Evolutionary conservation across 2,888 invertebrate genomes (phyloP).

Genomic region (Hoplodrina ambigua): DNA sequence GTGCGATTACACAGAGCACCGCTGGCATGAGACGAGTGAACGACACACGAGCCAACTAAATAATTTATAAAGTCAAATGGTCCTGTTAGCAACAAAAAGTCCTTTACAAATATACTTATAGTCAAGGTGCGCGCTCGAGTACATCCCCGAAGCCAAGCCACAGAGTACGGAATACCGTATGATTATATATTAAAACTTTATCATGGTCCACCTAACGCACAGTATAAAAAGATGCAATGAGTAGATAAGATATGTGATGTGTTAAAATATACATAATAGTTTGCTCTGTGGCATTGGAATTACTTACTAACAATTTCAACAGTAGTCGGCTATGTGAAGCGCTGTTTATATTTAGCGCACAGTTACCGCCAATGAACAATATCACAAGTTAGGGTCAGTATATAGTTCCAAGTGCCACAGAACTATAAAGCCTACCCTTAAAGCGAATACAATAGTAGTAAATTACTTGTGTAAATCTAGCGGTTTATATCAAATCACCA

Average conservation of each 20-base stretch:
- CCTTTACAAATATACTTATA: constrained; percentile 44
- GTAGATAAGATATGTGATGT: constrained; percentile 88
- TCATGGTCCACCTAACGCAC: constrained; percentile 86
- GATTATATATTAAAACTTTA: constrained; percentile 65
- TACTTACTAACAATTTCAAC: constrained; percentile 47
- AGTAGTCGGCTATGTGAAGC: constrained; percentile 45
- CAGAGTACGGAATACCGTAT: constrained; percentile 56
- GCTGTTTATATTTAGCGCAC: constrained; percentile 62
- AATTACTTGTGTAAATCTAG: constrained; percentile 81
- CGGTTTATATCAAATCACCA: constrained; percentile 77
- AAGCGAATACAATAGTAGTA: constrained; percentile 82
- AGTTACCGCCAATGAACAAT: constrained; percentile 62
- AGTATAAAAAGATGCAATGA: constrained; percentile 85
- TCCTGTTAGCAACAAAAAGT: constrained; percentile 59
- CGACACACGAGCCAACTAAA: constrained; percentile 22
- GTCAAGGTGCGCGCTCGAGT: constrained; percentile 43
- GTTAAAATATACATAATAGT: constrained; percentile 77
- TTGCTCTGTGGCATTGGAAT: constrained; percentile 66
- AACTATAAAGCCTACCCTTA: constrained; percentile 79
- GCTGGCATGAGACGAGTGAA: background rate
- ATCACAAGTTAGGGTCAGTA: constrained; percentile 60
- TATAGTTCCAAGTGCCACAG: constrained; percentile 71
- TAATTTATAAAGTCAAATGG: constrained; percentile 49
- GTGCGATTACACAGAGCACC: constrained; percentile 14
- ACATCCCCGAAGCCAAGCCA: constrained; percentile 55